Base-by-base conservation (phyloP, 2,797 vertebrate genomes). In the Pangasius djambal region DNA sequence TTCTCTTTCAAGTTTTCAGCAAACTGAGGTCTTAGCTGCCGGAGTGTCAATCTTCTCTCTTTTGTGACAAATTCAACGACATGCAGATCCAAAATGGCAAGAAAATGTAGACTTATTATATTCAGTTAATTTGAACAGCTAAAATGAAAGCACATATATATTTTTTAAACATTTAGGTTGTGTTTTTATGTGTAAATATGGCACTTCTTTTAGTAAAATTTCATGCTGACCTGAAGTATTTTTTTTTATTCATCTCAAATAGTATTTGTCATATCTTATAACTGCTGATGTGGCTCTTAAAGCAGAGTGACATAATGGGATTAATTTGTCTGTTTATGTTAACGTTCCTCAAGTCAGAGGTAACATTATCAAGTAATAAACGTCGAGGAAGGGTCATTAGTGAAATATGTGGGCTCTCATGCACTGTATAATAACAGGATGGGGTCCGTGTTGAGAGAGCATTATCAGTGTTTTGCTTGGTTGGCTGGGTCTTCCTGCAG, bases 391-490 rank as follows among this genome's bases (percentile, higher is more conserved):
- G 70, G 61, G 75, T 82, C 86, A 77, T 67, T 67, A 77, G 72
- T 91, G 89, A 89, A 91, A 87, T 70, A 89, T 70, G 85, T 1
- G 31, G 88, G 90, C 74, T 89, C 37, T 69, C 82, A 55, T 86
- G 25, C 77, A 15, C 72, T 13, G 86, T 90, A 50, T 94, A 93
- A 96, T 96, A 97, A 97, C 96, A 97, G 96, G 96, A 97, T 95
- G 94, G 93, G 91, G 93, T 91, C 91, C 79, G 89, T 92, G 94
- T 94, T 94, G 94, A 92, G 93, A 93, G 92, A 92, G 89, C 90
- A 92, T 94, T 96, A 96, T 96, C 96, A 93, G 93, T 96, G 94
- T 95, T 96, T 95, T 94, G 90, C 92, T 95, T 89, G 92, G 90
- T 94, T 92, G 93, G 69, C 93, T 92, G 94, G 92, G 92, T 92